phyloP scores from a whole-genome alignment of 1,140 invertebrate genomes.

The Oedothorax gibbosus region DNA sequence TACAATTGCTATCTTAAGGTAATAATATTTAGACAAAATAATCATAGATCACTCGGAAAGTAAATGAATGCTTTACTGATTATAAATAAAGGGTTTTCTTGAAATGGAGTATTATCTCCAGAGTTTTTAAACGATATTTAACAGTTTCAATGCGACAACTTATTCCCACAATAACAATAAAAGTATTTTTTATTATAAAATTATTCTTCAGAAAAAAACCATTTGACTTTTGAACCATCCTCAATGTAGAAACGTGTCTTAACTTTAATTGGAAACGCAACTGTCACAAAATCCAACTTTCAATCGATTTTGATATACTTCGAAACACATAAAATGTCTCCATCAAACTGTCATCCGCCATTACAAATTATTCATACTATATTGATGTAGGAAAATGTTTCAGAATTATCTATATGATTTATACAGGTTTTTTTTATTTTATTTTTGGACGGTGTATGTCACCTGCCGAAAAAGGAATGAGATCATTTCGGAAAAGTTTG shows the following conservation, averaged over 20 bases:
- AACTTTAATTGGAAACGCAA: conserved; percentile 10
- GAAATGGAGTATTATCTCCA: too few species aligned
- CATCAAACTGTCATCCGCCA: conserved; percentile 7
- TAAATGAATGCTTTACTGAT: too few species aligned
- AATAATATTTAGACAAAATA: too few species aligned
- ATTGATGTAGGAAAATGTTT: conserved; percentile 3
- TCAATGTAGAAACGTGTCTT: neutral
- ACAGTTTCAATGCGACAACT: too few species aligned
- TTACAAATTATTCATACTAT: conserved; percentile 24
- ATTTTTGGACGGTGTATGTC: neutral
- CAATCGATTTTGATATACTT: conserved; percentile 2
- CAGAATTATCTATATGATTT: conserved; percentile 32
- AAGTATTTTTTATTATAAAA: too few species aligned
- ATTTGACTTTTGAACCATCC: too few species aligned
- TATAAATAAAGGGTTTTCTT: too few species aligned
- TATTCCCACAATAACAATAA: too few species aligned
- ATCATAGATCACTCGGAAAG: too few species aligned
- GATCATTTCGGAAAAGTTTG: neutral
- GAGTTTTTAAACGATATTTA: too few species aligned
- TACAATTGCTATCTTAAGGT: too few species aligned
- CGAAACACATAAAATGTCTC: neutral
- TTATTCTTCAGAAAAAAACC: too few species aligned
- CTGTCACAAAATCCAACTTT: conserved; percentile 24
- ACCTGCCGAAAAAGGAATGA: conserved; percentile 13
- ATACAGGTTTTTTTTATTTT: conserved; percentile 3